Evolutionary conservation across 2,888 invertebrate species (phyloP).

Genomic region (Ecliptopera silaceata): DNA sequence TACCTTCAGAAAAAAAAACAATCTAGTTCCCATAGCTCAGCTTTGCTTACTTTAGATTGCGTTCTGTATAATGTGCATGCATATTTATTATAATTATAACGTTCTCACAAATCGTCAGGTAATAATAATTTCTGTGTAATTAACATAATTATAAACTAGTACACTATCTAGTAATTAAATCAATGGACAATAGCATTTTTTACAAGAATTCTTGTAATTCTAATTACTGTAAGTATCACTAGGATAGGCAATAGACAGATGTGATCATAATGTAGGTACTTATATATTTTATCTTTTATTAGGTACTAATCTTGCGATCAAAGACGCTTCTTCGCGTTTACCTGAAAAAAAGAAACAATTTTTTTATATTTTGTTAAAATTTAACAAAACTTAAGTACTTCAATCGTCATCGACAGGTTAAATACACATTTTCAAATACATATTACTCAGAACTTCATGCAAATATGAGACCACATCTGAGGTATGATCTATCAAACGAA

Average conservation of each 20-base stretch:
- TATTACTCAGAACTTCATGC: too few relatives aligned
- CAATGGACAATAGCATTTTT: slow-evolving; percentile 10
- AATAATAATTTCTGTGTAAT: neutral
- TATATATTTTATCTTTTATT: neutral
- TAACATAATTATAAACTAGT: neutral
- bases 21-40: too few relatives aligned
- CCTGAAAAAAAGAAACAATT: slow-evolving; percentile 14
- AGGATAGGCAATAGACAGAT: neutral
- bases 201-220: slow-evolving; percentile 1
- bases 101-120: neutral
- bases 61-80: too few relatives aligned
- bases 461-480: too few relatives aligned
- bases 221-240: slow-evolving; percentile 1
- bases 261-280: too few relatives aligned
- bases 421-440: too few relatives aligned
- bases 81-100: neutral
- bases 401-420: too few relatives aligned
- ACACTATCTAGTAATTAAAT: neutral
- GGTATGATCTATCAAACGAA: too few relatives aligned
- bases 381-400: too few relatives aligned
- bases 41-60: too few relatives aligned
- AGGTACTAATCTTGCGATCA: neutral
- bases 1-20: too few relatives aligned
- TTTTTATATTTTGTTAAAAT: too few relatives aligned
- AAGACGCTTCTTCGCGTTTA: slow-evolving; percentile 8